Conservation (phyloP, 2,797 vertebrate genomes). For the Macropus fuliginosus region DNA sequence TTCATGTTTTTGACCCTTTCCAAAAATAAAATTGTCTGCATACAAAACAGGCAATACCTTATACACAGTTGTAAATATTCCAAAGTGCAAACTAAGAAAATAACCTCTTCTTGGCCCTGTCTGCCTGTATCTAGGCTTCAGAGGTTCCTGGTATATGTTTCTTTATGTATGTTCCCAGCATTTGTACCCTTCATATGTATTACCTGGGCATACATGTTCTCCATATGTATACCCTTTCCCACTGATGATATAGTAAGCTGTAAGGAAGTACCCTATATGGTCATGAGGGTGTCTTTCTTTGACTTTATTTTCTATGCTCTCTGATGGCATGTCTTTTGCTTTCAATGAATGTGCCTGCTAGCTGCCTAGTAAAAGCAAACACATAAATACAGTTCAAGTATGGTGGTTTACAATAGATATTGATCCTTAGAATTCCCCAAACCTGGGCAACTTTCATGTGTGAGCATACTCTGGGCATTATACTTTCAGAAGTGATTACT, state of each 20-base stretch:
- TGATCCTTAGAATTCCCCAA: background rate
- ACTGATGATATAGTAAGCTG: background rate
- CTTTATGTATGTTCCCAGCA: background rate
- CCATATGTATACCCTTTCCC: background rate
- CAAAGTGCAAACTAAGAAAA: background rate
- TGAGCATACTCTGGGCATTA: background rate
- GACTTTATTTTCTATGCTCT: background rate
- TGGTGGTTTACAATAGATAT: background rate
- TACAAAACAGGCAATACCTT: background rate
- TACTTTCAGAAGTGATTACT: background rate
- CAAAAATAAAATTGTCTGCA: background rate
- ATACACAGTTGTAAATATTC: background rate
- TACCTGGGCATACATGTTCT: background rate
- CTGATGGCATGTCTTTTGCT: background rate
- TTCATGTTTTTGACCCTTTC: background rate
- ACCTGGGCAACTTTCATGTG: background rate
- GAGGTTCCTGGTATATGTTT: background rate
- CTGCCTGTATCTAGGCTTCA: background rate
- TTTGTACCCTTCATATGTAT: background rate
- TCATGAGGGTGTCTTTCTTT: background rate
- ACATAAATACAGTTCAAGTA: background rate
- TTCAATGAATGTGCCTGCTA: background rate
- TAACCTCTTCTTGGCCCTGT: background rate
- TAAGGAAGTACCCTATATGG: background rate
- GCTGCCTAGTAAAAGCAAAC: background rate